phyloP scores from a whole-genome alignment of 2,113 vertebrate species.

The Callipepla californica region DNA sequence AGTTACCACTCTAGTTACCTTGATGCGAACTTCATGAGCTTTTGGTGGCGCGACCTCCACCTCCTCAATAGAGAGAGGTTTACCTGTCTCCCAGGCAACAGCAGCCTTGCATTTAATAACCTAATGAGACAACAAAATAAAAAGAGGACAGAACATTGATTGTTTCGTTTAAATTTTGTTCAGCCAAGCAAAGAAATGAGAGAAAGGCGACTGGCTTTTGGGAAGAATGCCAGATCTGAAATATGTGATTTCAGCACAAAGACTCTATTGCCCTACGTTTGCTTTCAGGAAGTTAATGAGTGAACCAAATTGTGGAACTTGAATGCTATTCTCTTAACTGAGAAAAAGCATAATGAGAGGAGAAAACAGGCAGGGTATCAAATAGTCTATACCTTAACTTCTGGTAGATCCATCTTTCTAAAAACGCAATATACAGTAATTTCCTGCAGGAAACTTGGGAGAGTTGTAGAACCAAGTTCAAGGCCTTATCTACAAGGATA shows the following conservation, averaged over 20 bases:
- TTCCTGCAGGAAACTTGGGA: neutral
- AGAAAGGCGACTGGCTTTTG: neutral
- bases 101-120: slow-evolving; percentile 85
- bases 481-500: neutral
- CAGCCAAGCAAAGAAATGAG: slow-evolving; percentile 24
- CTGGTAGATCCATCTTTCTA: neutral
- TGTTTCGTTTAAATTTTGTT: slow-evolving; percentile 20
- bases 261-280: slow-evolving; percentile 10
- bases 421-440: neutral
- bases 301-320: neutral
- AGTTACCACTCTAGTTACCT: slow-evolving; percentile 72
- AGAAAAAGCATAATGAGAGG: neutral
- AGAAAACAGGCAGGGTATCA: neutral
- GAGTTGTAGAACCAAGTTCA: neutral
- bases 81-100: slow-evolving; percentile 83
- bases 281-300: neutral
- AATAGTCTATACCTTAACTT: neutral
- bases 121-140: slow-evolving; percentile 42
- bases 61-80: slow-evolving; percentile 83
- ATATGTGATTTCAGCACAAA: slow-evolving; percentile 3
- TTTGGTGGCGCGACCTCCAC: slow-evolving; percentile 84
- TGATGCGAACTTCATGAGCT: slow-evolving; percentile 87
- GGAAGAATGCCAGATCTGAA: slow-evolving; percentile 41
- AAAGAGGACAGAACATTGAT: neutral
- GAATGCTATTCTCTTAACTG: neutral